Conservation (phyloP, 1,140 invertebrate genomes). For the Micrasema longulum region DNA sequence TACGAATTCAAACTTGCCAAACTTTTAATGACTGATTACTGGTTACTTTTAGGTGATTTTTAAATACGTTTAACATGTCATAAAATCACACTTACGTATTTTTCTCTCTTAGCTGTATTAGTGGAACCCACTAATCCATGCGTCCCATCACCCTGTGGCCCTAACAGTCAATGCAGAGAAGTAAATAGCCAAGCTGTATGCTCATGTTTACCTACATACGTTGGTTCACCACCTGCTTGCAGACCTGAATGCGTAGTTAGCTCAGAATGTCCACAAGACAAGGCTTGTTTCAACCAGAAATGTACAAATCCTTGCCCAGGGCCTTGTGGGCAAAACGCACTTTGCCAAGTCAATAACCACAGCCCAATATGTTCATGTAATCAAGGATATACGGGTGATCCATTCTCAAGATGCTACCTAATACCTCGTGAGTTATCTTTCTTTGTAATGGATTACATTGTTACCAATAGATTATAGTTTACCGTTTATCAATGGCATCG, state of each 20-base stretch:
- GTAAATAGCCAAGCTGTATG: slow-evolving; percentile 76
- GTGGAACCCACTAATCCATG: slow-evolving; percentile 66
- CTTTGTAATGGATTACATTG: background rate
- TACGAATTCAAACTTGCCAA: too few relatives aligned
- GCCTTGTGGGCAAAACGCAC: slow-evolving; percentile 80
- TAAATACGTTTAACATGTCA: too few relatives aligned
- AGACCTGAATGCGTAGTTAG: slow-evolving; percentile 78
- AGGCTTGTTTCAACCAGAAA: slow-evolving; percentile 77
- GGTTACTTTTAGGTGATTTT: too few relatives aligned
- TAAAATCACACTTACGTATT: too few relatives aligned
- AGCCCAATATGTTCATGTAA: slow-evolving; percentile 78
- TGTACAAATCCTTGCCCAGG: slow-evolving; percentile 79
- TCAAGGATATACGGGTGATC: slow-evolving; percentile 74
- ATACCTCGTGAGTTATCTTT: slow-evolving; percentile 56
- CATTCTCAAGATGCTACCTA: slow-evolving; percentile 73
- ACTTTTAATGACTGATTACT: too few relatives aligned
- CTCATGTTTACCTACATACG: slow-evolving; percentile 77
- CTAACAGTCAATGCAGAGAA: slow-evolving; percentile 78
- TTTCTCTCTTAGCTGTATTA: background rate
- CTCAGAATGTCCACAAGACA: slow-evolving; percentile 75
- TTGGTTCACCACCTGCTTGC: slow-evolving; percentile 81
- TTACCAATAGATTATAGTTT: background rate
- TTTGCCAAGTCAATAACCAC: slow-evolving; percentile 83
- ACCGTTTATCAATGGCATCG: background rate
- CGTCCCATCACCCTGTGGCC: slow-evolving; percentile 77